Percentiles rank a stretch among this genome's conserved stretches.
phyloP scores from a whole-genome alignment of 2,888 invertebrate genomes.

The Clunio marinus region DNA sequence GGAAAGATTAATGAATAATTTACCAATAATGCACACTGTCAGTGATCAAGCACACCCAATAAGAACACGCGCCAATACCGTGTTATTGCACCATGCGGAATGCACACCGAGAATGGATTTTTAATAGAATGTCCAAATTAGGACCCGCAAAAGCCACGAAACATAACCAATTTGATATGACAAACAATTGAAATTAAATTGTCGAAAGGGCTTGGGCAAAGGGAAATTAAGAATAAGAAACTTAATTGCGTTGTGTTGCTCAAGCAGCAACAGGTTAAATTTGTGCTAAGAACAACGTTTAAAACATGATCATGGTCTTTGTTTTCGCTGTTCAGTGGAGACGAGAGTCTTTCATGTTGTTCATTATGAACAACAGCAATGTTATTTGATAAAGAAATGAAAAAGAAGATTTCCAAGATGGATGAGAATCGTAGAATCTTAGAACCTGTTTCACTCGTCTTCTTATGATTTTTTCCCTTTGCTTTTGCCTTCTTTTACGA shows the following conservation, averaged over 20 bases:
- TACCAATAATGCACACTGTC: slow-evolving; percentile 12
- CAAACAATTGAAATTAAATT: slow-evolving; percentile 16
- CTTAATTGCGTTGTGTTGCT: too few species aligned
- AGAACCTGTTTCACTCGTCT: slow-evolving; percentile 29
- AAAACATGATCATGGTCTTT: background rate
- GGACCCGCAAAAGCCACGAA: background rate
- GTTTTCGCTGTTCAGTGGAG: background rate
- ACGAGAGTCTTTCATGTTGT: background rate
- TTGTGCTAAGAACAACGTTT: background rate
- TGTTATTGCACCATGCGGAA: too few species aligned
- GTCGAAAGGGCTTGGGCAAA: background rate
- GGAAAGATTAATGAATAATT: slow-evolving; percentile 19
- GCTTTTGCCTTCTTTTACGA: too few species aligned
- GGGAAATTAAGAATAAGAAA: background rate
- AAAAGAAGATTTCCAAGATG: slow-evolving; percentile 20
- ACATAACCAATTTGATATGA: background rate
- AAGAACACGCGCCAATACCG: too few species aligned
- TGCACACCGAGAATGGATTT: too few species aligned
- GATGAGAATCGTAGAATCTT: slow-evolving; percentile 30
- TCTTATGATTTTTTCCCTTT: background rate
- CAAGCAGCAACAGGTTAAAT: slow-evolving; percentile 9
- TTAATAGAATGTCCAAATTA: background rate
- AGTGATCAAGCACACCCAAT: slow-evolving; percentile 2
- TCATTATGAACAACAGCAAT: background rate
- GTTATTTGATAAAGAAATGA: background rate